These are phyloP conservation scores for Mesoclemmys tuberculata DNA, from an alignment of 2,113 vertebrate species.

Conservation along the genomic window DNA sequence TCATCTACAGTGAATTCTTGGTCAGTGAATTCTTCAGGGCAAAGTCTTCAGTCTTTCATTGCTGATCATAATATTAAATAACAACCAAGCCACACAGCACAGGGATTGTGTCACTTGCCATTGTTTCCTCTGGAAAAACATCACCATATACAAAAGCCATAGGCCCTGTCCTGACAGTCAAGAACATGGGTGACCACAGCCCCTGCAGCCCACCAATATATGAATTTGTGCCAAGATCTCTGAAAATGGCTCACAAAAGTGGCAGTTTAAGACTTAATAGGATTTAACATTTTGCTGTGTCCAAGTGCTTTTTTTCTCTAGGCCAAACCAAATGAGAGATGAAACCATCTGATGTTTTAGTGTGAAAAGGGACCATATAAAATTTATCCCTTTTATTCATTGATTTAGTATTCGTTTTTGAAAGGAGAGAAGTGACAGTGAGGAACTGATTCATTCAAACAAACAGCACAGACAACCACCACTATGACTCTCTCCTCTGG, in stretches of 20 bases:
- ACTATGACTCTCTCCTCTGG: neutral
- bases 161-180: neutral
- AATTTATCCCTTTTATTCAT: neutral
- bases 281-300: neutral
- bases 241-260: neutral
- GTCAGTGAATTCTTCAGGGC: neutral
- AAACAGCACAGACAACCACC: neutral
- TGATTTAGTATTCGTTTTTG: neutral
- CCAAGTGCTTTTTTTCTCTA: neutral
- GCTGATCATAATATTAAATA: rapidly evolving
- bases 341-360: neutral
- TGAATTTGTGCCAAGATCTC: neutral
- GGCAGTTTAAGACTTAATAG: neutral
- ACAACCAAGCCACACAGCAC: rapidly evolving
- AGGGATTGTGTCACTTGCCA: neutral
- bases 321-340: neutral
- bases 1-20: rapidly evolving
- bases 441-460: neutral
- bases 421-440: neutral
- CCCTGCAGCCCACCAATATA: neutral
- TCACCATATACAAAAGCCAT: neutral
- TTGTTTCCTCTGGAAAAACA: neutral
- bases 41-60: neutral
- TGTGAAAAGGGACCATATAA: neutral
- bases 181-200: neutral